Percentiles rank a stretch among this genome's conserved stretches.
Conservation (phyloP, 2,888 invertebrate genomes). For the Leuctra nigra region DNA sequence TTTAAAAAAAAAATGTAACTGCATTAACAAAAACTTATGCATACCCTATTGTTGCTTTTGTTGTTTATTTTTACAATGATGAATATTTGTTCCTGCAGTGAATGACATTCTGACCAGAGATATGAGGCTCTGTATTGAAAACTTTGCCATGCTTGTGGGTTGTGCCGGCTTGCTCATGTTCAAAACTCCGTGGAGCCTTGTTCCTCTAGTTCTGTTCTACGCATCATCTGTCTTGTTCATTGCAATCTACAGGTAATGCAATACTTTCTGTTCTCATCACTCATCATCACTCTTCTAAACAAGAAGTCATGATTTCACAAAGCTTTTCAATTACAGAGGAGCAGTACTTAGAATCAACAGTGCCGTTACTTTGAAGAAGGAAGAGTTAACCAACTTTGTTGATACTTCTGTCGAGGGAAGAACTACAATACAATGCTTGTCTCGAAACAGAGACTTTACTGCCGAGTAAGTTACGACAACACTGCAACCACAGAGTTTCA, state of each 20-base stretch:
- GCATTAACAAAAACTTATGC: no score
- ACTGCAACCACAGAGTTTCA: no score
- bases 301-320: neutral
- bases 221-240: slow-evolving; percentile 1
- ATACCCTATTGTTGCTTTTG: no score
- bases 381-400: neutral
- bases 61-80: no score
- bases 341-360: neutral
- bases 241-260: slow-evolving; percentile 10
- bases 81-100: no score
- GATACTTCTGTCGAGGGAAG: neutral
- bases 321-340: slow-evolving; percentile 1
- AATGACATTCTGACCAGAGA: no score
- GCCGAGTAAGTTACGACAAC: no score
- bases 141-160: neutral
- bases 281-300: neutral
- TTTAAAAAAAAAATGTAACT: no score
- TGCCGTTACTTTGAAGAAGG: neutral
- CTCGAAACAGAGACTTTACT: neutral
- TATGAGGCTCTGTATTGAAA: no score
- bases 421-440: neutral
- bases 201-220: slow-evolving; percentile 7
- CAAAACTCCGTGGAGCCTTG: slow-evolving; percentile 10
- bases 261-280: neutral
- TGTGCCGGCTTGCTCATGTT: slow-evolving; percentile 8